Base-by-base conservation (phyloP, 2,888 invertebrate species). In the Hypolimnas misippus region DNA sequence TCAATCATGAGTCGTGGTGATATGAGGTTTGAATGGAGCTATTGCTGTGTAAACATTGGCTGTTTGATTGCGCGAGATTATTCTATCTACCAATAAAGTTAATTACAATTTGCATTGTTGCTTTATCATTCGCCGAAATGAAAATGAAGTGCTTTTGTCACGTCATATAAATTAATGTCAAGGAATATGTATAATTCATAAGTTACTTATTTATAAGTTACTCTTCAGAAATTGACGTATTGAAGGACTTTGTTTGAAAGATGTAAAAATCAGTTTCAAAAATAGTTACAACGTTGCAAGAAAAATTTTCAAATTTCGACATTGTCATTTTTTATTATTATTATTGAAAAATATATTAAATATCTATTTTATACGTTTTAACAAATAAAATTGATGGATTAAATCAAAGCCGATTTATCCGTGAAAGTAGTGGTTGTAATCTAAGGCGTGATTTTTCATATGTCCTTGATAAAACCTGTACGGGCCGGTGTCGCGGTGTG, bases 381-480 rank as follows among this genome's bases (percentile, higher is more conserved):
- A 49, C 25, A 49, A 29, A 21, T 12, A 5, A 46, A 21, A n/a
- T 10, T 6, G 2, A 29, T 25, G 14, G n/a, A 49, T 49, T 5
- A n/a, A 46, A 25, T n/a, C n/a, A 14, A 25, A n/a, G 7, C 25
- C 2, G n/a, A 49, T 49, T 8, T 49, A 29, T 7, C n/a, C 14
- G 49, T 29, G 14, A 49, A 49, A 49, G 25, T 49, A 49, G 49
- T 49, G 49, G 25, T 10, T 29, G 49, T 49, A 17, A 21, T 25
- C 49, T 4, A 29, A 12, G 10, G 17, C 19, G 31, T 55, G n/a
- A 44, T 33, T 19, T 54, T 40, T 21, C 19, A 31, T n/a, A 31
- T 49, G 57, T 53, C 60, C 60, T 64, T 64, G 56, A 58, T 62
- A 42, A 16, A 62, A 62, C 58, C 56, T 40, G 58, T 59, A 33